Percentiles rank a stretch among this genome's conserved stretches.
Conservation (phyloP, 2,113 vertebrate genomes). For the Pogona vitticeps region DNA sequence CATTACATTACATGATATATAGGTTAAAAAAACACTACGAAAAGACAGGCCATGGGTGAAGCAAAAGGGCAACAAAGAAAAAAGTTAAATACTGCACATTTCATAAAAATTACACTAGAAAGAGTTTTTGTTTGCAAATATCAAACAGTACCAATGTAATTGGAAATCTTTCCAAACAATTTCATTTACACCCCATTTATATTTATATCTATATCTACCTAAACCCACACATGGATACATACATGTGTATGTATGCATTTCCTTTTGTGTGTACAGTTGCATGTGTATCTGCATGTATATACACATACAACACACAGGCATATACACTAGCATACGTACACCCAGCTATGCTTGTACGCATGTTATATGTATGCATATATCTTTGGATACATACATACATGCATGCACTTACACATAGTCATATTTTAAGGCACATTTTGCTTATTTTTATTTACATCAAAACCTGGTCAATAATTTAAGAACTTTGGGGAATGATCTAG, state of each 20-base stretch:
- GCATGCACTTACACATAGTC: not conserved
- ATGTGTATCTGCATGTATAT: not conserved
- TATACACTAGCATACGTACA: not conserved
- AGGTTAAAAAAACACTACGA: slow-evolving; percentile 80
- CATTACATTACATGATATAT: slow-evolving; percentile 86
- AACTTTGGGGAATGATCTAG: slow-evolving; percentile 67
- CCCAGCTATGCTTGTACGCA: too few species aligned
- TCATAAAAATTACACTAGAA: slow-evolving; percentile 87
- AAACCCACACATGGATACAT: not conserved
- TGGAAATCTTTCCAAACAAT: slow-evolving; percentile 78
- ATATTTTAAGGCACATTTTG: slow-evolving; percentile 83
- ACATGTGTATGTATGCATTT: not conserved
- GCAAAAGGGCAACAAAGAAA: slow-evolving; percentile 51
- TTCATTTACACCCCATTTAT: slow-evolving; percentile 46
- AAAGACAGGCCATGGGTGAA: slow-evolving; percentile 79
- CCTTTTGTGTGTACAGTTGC: not conserved
- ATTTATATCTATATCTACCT: not conserved
- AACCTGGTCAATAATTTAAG: slow-evolving; percentile 80
- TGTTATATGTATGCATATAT: not conserved
- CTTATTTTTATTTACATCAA: slow-evolving; percentile 76
- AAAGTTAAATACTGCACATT: slow-evolving; percentile 83
- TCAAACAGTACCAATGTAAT: slow-evolving; percentile 79
- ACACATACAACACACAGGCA: not conserved
- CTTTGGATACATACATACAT: too few species aligned
- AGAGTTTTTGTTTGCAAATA: slow-evolving; percentile 81